phyloP scores from a whole-genome alignment of 2,113 vertebrate genomes.

The Gila orcuttii region DNA sequence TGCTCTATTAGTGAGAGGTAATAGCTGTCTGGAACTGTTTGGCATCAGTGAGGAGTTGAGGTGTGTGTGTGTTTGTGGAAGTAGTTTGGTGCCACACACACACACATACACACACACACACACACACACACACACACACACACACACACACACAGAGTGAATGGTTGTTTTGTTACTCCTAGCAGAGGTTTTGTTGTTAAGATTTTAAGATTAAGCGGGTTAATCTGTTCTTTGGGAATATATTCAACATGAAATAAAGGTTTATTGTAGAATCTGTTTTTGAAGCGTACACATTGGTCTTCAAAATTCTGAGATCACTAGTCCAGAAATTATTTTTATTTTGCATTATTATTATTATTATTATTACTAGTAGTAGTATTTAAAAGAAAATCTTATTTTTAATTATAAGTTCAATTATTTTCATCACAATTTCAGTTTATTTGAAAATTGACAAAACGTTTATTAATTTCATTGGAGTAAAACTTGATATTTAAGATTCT shows the following conservation, averaged over 20 bases:
- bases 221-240: constrained; percentile 17
- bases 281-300: not conserved
- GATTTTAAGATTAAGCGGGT: constrained; percentile 3
- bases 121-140: not conserved
- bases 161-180: constrained; percentile 3
- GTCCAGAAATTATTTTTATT: not conserved
- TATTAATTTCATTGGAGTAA: not conserved
- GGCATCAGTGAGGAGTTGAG: constrained; percentile 25
- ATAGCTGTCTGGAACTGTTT: constrained; percentile 55
- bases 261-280: constrained; percentile 7
- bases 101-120: too few species aligned
- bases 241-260: not conserved
- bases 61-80: constrained; percentile 10
- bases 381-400: not conserved
- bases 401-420: not conserved
- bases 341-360: not conserved
- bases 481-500: too few species aligned
- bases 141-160: not conserved
- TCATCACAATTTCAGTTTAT: not conserved
- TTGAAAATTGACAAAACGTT: not conserved
- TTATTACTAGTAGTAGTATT: not conserved
- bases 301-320: not conserved
- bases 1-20: constrained; percentile 67
- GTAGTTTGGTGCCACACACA: constrained; percentile 1
- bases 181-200: constrained; percentile 7